Conservation (phyloP, 2,113 vertebrate species). For the Garra rufa region DNA sequence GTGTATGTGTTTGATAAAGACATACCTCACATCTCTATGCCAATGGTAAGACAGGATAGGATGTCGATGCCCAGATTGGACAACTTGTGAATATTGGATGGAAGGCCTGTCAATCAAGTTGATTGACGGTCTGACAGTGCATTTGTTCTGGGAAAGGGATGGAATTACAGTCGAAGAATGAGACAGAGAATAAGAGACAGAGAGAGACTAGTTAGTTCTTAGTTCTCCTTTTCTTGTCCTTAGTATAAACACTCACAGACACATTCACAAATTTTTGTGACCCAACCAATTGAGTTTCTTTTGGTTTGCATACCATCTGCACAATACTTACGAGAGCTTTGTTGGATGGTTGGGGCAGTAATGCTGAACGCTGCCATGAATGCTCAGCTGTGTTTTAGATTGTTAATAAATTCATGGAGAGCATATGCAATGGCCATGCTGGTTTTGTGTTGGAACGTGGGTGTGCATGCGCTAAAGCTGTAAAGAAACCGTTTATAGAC, state of each 20-base stretch:
- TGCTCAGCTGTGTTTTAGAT: slow-evolving; percentile 15
- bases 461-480: slow-evolving; percentile 3
- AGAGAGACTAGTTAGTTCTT: slow-evolving; percentile 57
- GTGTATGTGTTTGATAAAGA: slow-evolving; percentile 21
- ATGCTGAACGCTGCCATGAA: background rate
- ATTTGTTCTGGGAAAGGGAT: slow-evolving; percentile 73
- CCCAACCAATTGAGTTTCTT: too few relatives aligned
- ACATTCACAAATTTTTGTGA: too few relatives aligned
- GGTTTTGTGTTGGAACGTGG: slow-evolving; percentile 31
- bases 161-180: slow-evolving; percentile 77
- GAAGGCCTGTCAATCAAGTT: slow-evolving; percentile 75
- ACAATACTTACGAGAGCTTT: background rate
- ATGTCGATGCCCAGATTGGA: slow-evolving; percentile 73
- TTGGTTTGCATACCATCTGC: slow-evolving; percentile 28
- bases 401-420: background rate
- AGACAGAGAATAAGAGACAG: slow-evolving; percentile 55
- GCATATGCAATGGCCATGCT: background rate
- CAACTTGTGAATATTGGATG: slow-evolving; percentile 82
- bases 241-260: background rate
- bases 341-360: background rate
- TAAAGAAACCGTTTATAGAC: slow-evolving; percentile 3
- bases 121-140: slow-evolving; percentile 74
- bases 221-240: slow-evolving; percentile 18
- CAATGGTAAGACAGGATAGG: slow-evolving; percentile 62
- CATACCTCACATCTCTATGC: slow-evolving; percentile 48